Evolutionary conservation across 2,113 vertebrate genomes (phyloP), one percentile per base, ranked within the genome.

Genomic region (Limanda limanda): DNA sequence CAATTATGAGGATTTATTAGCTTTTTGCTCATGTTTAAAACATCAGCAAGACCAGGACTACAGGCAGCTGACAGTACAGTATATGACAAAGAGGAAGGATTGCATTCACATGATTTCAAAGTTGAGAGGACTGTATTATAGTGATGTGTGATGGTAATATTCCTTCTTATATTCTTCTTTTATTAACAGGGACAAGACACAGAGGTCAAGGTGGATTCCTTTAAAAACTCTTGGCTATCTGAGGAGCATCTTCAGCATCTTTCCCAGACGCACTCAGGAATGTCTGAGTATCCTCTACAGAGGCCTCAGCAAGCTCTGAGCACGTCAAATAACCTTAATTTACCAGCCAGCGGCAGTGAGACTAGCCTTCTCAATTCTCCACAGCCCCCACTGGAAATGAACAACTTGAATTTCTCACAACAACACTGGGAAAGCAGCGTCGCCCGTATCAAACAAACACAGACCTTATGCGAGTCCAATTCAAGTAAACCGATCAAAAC

Each of bases 101-200:
- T 37, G 7, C 35, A 2, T 37, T 37, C 35, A 37, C 35, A 37
- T 37, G 35, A 37, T 37, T 37, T 37, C 35, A 37, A 37, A 10
- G 35, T 37, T 37, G 4, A 37, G 10, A 57, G 14, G 56, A 66
- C 21, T 31, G 35, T 35, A 21, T 78, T 74, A 31, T 45, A 37
- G 17, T 52, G 48, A 54, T 79, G 21, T 12, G 31, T 72, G 27
- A 71, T 18, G 24, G 37, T 78, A 57, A 84, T 57, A 65, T 47
- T 42, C 17, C 35, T 64, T 48, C 48, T 83, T 11, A 51, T 74
- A 40, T 79, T 78, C 71, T 78, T 86, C 12, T 89, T 51, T 89
- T 84, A 55, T 71, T 78, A 83, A 86, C 87, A 94, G 94, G 88
- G 42, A 54, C 54, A 87, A 54, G 78, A 85, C 37, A 51, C 0